Conservation (phyloP, 1,140 invertebrate species). For the Paraescarpia echinospica region DNA sequence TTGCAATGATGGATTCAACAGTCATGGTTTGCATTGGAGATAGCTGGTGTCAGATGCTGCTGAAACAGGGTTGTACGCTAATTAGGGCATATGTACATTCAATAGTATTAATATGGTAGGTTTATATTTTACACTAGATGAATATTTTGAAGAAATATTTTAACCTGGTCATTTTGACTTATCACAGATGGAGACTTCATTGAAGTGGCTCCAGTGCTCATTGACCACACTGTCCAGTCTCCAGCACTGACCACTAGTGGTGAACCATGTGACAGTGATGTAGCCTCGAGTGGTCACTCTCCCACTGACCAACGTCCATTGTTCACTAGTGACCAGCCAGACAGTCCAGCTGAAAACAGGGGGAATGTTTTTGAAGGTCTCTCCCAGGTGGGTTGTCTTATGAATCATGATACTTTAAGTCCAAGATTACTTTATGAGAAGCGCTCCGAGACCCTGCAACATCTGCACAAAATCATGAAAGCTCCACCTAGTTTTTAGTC, state of each 20-base stretch:
- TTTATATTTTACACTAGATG: too few relatives aligned
- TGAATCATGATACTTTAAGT: neutral
- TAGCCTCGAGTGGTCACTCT: neutral
- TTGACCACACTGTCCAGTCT: neutral
- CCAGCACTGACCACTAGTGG: neutral
- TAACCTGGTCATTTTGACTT: neutral
- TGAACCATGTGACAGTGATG: neutral
- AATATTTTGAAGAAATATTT: too few relatives aligned
- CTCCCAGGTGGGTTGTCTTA: neutral
- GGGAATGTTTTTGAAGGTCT: neutral
- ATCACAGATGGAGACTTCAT: constrained; percentile 18
- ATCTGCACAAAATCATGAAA: too few relatives aligned
- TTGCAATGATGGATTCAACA: too few relatives aligned
- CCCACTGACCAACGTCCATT: neutral
- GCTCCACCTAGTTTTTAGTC: too few relatives aligned
- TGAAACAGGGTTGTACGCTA: too few relatives aligned
- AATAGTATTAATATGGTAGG: too few relatives aligned
- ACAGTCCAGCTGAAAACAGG: neutral
- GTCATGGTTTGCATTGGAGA: too few relatives aligned
- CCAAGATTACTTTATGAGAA: too few relatives aligned
- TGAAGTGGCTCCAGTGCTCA: neutral
- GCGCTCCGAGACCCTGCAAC: too few relatives aligned
- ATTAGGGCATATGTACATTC: too few relatives aligned
- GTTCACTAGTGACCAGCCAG: neutral
- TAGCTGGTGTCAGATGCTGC: too few relatives aligned